Evolutionary conservation across 1,140 invertebrate species (phyloP).

Genomic region (Nasonia vitripennis): DNA sequence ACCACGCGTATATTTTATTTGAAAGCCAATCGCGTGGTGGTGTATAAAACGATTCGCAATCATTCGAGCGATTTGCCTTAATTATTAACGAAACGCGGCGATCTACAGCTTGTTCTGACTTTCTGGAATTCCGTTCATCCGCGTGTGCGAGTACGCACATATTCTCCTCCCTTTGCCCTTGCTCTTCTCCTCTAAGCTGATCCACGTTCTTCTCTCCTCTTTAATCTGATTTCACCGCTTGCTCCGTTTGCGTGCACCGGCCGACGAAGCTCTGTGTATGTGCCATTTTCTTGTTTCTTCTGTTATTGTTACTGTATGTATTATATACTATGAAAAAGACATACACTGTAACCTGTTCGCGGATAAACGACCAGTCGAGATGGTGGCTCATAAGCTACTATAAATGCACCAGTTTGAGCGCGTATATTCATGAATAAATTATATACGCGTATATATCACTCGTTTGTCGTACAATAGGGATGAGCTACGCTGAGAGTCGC

Average conservation of each 20-base stretch:
- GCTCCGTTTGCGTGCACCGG: background rate
- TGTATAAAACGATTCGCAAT: background rate
- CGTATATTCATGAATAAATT: no score
- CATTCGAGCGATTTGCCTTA: slow-evolving; percentile 34
- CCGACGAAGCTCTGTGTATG: background rate
- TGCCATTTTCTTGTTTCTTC: slow-evolving; percentile 42
- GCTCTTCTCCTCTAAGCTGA: slow-evolving; percentile 17
- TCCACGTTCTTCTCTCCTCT: background rate
- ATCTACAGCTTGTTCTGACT: slow-evolving; percentile 32
- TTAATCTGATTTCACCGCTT: slow-evolving; percentile 39
- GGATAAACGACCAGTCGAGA: background rate
- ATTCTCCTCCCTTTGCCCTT: slow-evolving; percentile 19
- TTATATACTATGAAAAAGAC: background rate
- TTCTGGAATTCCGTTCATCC: slow-evolving; percentile 15
- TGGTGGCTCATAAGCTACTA: slow-evolving; percentile 17
- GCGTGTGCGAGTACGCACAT: slow-evolving; percentile 8
- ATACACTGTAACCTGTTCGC: slow-evolving; percentile 6
- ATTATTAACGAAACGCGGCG: background rate
- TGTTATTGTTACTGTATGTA: slow-evolving; percentile 1
- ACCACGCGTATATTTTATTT: no score
- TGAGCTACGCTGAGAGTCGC: no score
- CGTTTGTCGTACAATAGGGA: no score
- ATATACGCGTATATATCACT: no score
- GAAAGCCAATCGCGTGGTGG: no score
- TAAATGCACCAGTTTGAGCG: no score